These are phyloP conservation scores for Cheilosia variabilis DNA, from an alignment of 2,888 invertebrate species.

Conservation along the genomic window DNA sequence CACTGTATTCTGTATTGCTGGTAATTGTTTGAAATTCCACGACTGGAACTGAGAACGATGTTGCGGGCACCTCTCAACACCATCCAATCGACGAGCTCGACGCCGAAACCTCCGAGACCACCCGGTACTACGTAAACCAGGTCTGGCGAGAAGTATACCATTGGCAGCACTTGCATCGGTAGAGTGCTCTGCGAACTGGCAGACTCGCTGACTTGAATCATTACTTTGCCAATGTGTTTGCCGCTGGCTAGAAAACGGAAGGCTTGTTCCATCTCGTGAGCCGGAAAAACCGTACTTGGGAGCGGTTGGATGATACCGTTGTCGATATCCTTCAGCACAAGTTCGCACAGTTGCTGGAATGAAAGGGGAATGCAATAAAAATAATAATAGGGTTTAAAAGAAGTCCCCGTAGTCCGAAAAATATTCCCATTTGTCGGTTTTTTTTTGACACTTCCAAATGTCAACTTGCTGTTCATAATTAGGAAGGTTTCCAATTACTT, in stretches of 20 bases:
- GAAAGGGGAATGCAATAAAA: neutral
- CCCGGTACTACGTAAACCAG: constrained; percentile 87
- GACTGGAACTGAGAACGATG: constrained; percentile 91
- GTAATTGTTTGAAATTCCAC: constrained; percentile 92
- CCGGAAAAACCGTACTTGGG: constrained; percentile 86
- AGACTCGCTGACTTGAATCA: constrained; percentile 82
- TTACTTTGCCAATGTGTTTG: constrained; percentile 92
- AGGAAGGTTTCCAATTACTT: too few species aligned
- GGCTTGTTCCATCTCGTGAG: constrained; percentile 88
- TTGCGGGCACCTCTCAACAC: constrained; percentile 91
- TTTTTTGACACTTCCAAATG: too few species aligned
- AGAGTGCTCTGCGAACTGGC: constrained; percentile 77
- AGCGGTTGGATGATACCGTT: constrained; percentile 89
- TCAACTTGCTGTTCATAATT: too few species aligned
- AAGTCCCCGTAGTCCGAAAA: too few species aligned
- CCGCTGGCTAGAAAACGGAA: constrained; percentile 88
- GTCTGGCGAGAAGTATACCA: constrained; percentile 80
- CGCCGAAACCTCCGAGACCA: constrained; percentile 96
- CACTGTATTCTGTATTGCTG: constrained; percentile 90
- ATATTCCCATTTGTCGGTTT: too few species aligned
- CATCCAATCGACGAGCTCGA: constrained; percentile 95
- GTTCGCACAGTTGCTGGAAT: constrained; percentile 25
- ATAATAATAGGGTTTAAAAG: too few species aligned
- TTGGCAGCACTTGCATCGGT: constrained; percentile 79
- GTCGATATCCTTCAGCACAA: constrained; percentile 85